phyloP scores from a whole-genome alignment of 30 jellyfish, hydroid and myxozoan genomes.

The Aurelia sp. region DNA sequence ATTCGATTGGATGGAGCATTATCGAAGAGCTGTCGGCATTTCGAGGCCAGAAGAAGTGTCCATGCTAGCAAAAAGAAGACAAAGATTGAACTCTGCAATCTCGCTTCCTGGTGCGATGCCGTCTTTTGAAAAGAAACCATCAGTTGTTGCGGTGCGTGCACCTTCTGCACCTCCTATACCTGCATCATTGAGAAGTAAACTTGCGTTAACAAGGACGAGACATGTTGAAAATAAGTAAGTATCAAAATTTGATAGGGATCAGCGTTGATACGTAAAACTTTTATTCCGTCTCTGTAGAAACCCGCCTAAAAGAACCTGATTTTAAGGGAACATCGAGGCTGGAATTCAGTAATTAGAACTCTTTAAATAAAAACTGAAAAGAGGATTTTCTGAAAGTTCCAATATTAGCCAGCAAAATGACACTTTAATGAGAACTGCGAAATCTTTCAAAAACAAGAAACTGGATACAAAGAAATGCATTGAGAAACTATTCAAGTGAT shows the following conservation, averaged over 20 bases:
- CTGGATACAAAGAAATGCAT: too few relatives aligned
- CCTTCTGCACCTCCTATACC: constrained; percentile 85
- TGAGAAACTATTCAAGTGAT: too few relatives aligned
- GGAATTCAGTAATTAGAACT: too few relatives aligned
- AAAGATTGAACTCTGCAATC: constrained; percentile 44
- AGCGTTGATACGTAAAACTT: too few relatives aligned
- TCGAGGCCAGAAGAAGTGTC: constrained; percentile 46
- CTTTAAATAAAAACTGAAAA: too few relatives aligned
- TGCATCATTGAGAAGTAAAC: constrained; percentile 13
- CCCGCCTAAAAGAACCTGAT: too few relatives aligned
- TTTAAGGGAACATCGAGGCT: too few relatives aligned
- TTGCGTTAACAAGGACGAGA: not conserved
- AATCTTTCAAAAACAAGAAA: too few relatives aligned
- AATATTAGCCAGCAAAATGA: too few relatives aligned
- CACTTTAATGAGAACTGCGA: too few relatives aligned
- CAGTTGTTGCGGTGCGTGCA: constrained; percentile 30
- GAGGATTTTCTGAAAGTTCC: too few relatives aligned
- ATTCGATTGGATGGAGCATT: constrained; percentile 85
- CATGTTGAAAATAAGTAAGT: not conserved
- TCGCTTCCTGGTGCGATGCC: constrained; percentile 74
- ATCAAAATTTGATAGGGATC: not conserved
- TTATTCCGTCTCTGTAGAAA: too few relatives aligned
- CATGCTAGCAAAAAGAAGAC: constrained; percentile 19
- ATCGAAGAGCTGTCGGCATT: constrained; percentile 76
- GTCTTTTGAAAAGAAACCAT: constrained; percentile 11